phyloP scores from a whole-genome alignment of 2,113 vertebrate species.

The Eurypyga helias region DNA sequence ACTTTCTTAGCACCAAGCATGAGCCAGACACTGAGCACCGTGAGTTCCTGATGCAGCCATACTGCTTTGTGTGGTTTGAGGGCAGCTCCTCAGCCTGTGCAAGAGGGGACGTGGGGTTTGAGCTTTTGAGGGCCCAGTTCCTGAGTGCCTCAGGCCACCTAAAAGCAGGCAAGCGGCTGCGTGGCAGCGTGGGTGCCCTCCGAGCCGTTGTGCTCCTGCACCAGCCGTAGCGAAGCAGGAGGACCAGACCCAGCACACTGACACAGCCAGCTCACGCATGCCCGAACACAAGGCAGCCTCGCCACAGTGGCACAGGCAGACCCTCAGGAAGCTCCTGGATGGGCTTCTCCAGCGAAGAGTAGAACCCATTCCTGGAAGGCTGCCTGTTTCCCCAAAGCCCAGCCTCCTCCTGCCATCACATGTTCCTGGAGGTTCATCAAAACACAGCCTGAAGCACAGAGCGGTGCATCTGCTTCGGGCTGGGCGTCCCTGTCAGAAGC shows the following conservation, averaged over 20 bases:
- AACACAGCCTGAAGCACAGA: neutral
- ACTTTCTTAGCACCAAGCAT: neutral
- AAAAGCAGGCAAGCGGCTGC: neutral
- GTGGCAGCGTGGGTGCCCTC: neutral
- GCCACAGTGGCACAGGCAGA: neutral
- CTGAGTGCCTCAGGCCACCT: neutral
- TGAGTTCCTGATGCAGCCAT: neutral
- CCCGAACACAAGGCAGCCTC: neutral
- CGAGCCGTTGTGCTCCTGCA: neutral
- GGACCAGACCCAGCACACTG: neutral
- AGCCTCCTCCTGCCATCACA: neutral
- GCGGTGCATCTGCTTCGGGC: neutral
- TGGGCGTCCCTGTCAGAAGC: neutral
- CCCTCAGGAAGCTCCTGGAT: fast-evolving
- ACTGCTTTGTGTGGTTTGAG: neutral
- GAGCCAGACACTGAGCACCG: neutral
- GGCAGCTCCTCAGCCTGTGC: neutral
- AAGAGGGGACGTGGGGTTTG: neutral
- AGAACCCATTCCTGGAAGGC: neutral
- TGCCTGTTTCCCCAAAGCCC: neutral
- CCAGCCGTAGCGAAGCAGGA: neutral
- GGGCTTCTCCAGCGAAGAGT: neutral
- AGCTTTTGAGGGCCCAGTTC: neutral
- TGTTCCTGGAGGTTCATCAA: neutral
- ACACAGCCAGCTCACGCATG: neutral